Conservation (phyloP, 2,888 invertebrate species). For the Eilema griseolum region DNA sequence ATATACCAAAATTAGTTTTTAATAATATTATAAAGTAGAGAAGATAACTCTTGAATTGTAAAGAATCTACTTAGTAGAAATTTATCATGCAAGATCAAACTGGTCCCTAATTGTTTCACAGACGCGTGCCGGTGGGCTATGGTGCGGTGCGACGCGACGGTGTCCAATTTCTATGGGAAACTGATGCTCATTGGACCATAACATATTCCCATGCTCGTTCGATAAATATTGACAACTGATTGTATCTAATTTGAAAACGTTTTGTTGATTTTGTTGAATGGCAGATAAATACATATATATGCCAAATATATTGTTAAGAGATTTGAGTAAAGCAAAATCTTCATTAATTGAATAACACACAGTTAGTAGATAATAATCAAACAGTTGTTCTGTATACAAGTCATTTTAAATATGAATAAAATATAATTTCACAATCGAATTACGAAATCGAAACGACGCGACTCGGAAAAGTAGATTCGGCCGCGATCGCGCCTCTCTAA, state of each 20-base stretch:
- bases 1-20: neutral
- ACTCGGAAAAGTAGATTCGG: slow-evolving; percentile 32
- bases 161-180: slow-evolving; percentile 82
- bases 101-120: slow-evolving; percentile 54
- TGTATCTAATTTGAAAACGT: slow-evolving; percentile 21
- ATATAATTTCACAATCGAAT: slow-evolving; percentile 41
- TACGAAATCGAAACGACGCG: slow-evolving; percentile 56
- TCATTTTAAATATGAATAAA: slow-evolving; percentile 24
- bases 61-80: neutral
- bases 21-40: neutral
- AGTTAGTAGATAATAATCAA: neutral
- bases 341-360: neutral
- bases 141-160: slow-evolving; percentile 51
- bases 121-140: slow-evolving; percentile 62
- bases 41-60: neutral
- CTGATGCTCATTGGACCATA: slow-evolving; percentile 60
- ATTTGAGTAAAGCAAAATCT: neutral
- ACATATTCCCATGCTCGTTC: slow-evolving; percentile 51
- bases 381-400: neutral
- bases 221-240: slow-evolving; percentile 44
- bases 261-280: neutral
- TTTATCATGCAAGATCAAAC: slow-evolving; percentile 45
- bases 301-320: neutral
- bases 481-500: slow-evolving; percentile 72
- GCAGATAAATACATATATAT: neutral